Percentiles rank a stretch among this genome's conserved stretches.
These are phyloP conservation scores for Misgurnus anguillicaudatus DNA, from an alignment of 2,113 vertebrate genomes.

Conservation along the genomic window DNA sequence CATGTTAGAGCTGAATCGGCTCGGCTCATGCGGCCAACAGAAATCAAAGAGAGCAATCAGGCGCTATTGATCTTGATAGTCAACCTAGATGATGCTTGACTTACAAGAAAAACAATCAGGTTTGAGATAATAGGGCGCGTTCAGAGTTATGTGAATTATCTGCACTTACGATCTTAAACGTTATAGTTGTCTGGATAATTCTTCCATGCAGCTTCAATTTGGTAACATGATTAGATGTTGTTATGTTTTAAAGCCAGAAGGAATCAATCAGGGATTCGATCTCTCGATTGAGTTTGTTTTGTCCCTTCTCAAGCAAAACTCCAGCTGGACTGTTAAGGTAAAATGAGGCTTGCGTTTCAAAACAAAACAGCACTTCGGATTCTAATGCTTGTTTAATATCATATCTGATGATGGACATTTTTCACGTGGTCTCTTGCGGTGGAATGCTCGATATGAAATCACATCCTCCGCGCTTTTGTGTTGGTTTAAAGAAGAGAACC, in stretches of 20 bases:
- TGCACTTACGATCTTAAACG: slow-evolving; percentile 19
- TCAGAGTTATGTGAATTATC: slow-evolving; percentile 27
- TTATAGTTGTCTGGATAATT: slow-evolving; percentile 32
- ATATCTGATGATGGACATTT: slow-evolving; percentile 13
- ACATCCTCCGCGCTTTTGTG: background rate
- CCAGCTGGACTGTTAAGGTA: slow-evolving; percentile 1
- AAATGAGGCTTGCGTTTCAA: slow-evolving; percentile 22
- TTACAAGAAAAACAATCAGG: slow-evolving; percentile 23
- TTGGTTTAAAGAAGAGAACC: slow-evolving; percentile 13
- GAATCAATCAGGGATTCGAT: slow-evolving; percentile 20
- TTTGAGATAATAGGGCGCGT: slow-evolving; percentile 10
- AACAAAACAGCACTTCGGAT: slow-evolving; percentile 1
- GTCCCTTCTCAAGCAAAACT: slow-evolving; percentile 1
- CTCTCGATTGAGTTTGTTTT: background rate
- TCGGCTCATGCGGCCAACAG: background rate
- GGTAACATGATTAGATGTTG: slow-evolving; percentile 26
- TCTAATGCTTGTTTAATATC: slow-evolving; percentile 7
- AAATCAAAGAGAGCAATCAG: slow-evolving; percentile 20
- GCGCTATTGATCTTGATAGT: slow-evolving; percentile 5
- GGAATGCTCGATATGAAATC: slow-evolving; percentile 1
- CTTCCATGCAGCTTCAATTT: slow-evolving; percentile 27
- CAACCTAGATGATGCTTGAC: background rate
- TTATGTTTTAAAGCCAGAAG: slow-evolving; percentile 30
- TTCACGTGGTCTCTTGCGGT: background rate
- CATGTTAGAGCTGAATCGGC: slow-evolving; percentile 6